Base-by-base conservation (phyloP, 2,797 vertebrate genomes). In the Nyctalus aviator region DNA sequence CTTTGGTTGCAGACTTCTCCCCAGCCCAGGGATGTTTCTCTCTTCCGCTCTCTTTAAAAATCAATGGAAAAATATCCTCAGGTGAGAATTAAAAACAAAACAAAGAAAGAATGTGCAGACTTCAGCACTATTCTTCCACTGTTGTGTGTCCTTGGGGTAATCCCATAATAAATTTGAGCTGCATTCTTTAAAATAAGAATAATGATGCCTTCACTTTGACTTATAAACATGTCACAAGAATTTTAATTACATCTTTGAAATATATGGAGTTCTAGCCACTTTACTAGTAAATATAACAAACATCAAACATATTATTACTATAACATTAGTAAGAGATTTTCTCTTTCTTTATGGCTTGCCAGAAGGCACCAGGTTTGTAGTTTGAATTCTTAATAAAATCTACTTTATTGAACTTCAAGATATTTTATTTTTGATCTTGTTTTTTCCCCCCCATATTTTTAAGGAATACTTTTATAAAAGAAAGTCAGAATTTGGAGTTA, bases 231-330 rank as follows among this genome's bases (percentile, higher is more conserved):
- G 20, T 27, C 25, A 17, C 32, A 87, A 92, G 71, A 82, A 88
- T 88, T 94, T 88, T 94, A 94, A 94, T 90, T 91, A 83, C 27
- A 89, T 37, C 46, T 44, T 94, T 76, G 76, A 94, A 78, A 68
- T 79, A 78, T 78, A 88, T 32, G 64, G 46, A 73, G 18, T 27
- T 64, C 59, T 91, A 92, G 71, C 11, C 4, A 83, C n/a, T 44
- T 92, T 84, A 71, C 23, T 86, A 95, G 69, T 78, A 83, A 91
- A 90, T 71, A 71, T 10, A 83, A 75, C 13, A 91, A 81, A 76
- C 64, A 53, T 21, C 8, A 64, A 88, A 66, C 21, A 23, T 85
- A 72, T 76, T 92, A 82, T 73, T 86, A 93, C 32, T 9, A 2
- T n/a, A 79, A 83, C 9, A 73, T 62, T 94, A 57, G 27, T 53